Evolutionary conservation across 2,888 invertebrate genomes (phyloP).

Genomic region (Pristionchus japonicus): DNA sequence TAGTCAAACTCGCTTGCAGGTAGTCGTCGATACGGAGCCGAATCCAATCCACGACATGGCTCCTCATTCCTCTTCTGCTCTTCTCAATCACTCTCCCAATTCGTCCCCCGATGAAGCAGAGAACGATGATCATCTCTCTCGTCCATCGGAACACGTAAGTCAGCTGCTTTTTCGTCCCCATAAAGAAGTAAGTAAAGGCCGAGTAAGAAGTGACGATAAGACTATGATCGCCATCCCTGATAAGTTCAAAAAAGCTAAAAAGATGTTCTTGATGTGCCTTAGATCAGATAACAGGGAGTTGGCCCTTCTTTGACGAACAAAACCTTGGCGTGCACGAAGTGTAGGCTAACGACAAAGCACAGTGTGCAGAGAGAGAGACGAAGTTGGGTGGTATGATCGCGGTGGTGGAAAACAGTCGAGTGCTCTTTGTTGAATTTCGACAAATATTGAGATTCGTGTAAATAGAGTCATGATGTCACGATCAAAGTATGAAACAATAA

Average conservation of each 20-base stretch:
- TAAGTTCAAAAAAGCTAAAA: conserved; percentile 3
- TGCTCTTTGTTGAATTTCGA: not conserved
- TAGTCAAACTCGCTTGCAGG: conserved; percentile 42
- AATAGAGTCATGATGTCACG: no score
- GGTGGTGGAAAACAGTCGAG: not conserved
- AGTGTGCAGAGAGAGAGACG: not conserved
- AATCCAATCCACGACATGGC: conserved; percentile 68
- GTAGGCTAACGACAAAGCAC: not conserved
- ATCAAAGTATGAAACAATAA: no score
- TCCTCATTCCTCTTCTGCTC: conserved; percentile 51
- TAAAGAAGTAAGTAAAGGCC: not conserved
- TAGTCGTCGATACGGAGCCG: conserved; percentile 66
- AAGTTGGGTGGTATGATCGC: not conserved
- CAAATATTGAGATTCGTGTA: not conserved
- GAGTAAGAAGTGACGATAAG: not conserved
- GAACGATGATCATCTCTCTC: conserved; percentile 30
- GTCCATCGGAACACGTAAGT: conserved; percentile 19
- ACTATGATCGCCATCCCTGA: not conserved
- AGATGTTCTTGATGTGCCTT: not conserved
- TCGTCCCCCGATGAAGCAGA: conserved; percentile 64
- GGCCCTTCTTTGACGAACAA: not conserved
- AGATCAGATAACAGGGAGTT: not conserved
- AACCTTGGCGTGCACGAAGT: not conserved
- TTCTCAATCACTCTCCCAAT: conserved; percentile 65
- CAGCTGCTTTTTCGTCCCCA: not conserved